Evolutionary conservation across 2,113 vertebrate species (phyloP).

Genomic region (Bubo scandiacus): DNA sequence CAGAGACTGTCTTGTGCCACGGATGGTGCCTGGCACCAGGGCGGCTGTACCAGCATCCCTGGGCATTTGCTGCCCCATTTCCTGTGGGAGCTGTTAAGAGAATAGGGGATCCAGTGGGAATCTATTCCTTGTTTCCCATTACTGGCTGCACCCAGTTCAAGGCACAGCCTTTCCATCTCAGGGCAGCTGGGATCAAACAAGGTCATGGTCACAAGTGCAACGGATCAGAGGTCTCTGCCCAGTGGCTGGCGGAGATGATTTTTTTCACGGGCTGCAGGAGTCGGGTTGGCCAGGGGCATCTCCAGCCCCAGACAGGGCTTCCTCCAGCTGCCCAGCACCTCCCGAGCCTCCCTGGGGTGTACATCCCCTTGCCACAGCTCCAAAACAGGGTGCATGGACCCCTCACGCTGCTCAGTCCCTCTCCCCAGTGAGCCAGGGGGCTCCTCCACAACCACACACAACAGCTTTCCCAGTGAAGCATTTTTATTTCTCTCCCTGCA

Average conservation of each 20-base stretch:
- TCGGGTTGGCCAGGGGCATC: rapidly evolving
- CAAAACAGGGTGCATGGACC: rapidly evolving
- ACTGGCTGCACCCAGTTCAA: neutral
- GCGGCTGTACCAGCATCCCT: neutral
- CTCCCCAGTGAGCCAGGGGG: rapidly evolving
- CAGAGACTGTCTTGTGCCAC: neutral
- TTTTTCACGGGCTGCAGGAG: neutral
- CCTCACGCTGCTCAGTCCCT: rapidly evolving
- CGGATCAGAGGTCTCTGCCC: neutral
- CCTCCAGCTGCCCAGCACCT: neutral
- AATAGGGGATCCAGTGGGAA: neutral
- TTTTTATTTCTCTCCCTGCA: neutral
- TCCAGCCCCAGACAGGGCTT: neutral
- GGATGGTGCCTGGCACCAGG: neutral
- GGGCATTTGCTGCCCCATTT: rapidly evolving
- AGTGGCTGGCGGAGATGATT: neutral
- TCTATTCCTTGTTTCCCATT: neutral
- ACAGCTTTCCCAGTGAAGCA: rapidly evolving
- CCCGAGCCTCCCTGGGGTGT: neutral
- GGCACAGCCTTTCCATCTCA: neutral
- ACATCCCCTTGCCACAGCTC: rapidly evolving
- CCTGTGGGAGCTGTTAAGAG: neutral
- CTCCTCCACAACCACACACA: neutral
- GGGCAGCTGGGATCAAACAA: neutral
- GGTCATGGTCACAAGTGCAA: neutral